Evolutionary conservation across 2,888 invertebrate genomes (phyloP), one percentile per base, ranked within the genome.

Genomic region (Eilema depressum): DNA sequence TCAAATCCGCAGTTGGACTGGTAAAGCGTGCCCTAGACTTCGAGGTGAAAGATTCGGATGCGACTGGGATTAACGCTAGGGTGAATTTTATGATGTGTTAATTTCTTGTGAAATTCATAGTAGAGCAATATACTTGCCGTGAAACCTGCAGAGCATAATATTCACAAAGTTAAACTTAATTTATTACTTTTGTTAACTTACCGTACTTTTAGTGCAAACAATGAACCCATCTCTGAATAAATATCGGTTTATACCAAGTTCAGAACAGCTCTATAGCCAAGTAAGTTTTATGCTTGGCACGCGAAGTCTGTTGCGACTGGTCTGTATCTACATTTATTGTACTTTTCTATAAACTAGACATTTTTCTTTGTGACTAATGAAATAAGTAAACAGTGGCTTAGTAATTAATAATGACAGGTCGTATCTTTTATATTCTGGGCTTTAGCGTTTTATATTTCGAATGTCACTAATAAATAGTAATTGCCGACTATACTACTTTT

Each of bases 201-300:
- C n/a, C 8, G 5, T 53, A 53, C n/a, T 8, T n/a, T 2, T 10
- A 53, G 1, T 53, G 20, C 20, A 53, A 53, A 53, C 53, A 53
- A 53, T 10, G n/a, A 53, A 53, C n/a, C 53, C 53, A 10, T 53
- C 53, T 53, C n/a, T 53, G 53, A 53, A 53, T 53, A 53, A 53
- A 53, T 53, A 53, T 53, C 53, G 53, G 8, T n/a, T n/a, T 53
- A n/a, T n/a, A n/a, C n/a, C 0, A 53, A 53, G n/a, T 53, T 53
- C n/a, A n/a, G 47, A 47, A 20, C 17, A 47, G 53, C 20, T 53
- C n/a, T n/a, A 53, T 53, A 5, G 7, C 5, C 53, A 53, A 53
- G n/a, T 53, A 53, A 53, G 53, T n/a, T 53, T 53, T 53, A 53
- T 53, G 53, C 53, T n/a, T 3, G 53, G 53, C 53, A 53, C 53